Conservation (phyloP, 1,140 invertebrate genomes). For the Drosophila nigromelanica region DNA sequence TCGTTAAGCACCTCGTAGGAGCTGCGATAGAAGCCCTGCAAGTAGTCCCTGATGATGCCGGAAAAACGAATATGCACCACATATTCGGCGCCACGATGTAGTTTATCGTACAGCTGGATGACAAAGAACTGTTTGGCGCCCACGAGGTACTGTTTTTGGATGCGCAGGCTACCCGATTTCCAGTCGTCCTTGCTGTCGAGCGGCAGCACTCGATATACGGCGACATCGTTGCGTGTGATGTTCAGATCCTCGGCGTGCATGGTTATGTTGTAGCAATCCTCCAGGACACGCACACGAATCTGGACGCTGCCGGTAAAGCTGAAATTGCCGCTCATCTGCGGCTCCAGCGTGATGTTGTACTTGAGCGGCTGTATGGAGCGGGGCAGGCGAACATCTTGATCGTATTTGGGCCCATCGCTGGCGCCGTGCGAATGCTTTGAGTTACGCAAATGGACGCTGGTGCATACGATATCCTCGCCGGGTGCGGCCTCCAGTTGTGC, state of each 20-base stretch:
- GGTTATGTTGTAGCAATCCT: conserved; percentile 89
- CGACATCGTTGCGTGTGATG: conserved; percentile 86
- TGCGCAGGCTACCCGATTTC: conserved; percentile 58
- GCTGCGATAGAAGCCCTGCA: conserved; percentile 95
- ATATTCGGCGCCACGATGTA: conserved; percentile 87
- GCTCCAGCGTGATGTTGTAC: conserved; percentile 89
- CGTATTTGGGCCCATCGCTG: conserved; percentile 63
- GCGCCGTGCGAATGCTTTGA: conserved; percentile 60
- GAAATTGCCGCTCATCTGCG: conserved; percentile 90
- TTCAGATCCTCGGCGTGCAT: conserved; percentile 90
- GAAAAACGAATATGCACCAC: conserved; percentile 88
- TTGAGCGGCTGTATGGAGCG: conserved; percentile 87
- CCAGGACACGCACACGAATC: conserved; percentile 87
- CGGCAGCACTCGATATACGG: conserved; percentile 68
- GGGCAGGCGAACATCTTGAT: conserved; percentile 88
- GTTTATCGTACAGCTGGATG: conserved; percentile 86
- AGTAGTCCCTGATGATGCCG: conserved; percentile 89
- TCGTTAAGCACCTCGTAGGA: conserved; percentile 89
- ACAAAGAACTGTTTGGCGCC: conserved; percentile 89
- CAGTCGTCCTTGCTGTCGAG: conserved; percentile 23
- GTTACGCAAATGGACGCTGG: conserved; percentile 84
- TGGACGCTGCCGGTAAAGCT: conserved; percentile 90
- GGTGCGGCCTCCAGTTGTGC: conserved; percentile 82
- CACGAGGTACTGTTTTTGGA: conserved; percentile 86
- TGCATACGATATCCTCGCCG: conserved; percentile 71